These are phyloP conservation scores for Mormyrops boulengeri DNA, from an alignment of 2,797 vertebrate genomes.

Conservation along the genomic window DNA sequence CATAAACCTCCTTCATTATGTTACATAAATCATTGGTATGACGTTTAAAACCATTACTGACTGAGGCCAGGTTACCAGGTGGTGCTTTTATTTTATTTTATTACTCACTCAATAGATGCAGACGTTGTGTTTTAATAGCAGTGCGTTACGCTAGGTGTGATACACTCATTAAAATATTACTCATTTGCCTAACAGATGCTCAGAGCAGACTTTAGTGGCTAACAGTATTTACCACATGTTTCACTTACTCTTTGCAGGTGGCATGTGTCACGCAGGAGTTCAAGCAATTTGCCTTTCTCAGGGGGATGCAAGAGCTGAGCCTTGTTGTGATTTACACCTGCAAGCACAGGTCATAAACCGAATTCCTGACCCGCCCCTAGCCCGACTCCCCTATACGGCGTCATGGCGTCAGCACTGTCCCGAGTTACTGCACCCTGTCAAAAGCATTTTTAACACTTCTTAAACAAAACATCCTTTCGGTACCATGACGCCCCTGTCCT, in stretches of 20 bases:
- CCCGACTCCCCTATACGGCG: background rate
- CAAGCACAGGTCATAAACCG: slow-evolving; percentile 26
- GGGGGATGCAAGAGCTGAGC: background rate
- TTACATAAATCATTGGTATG: background rate
- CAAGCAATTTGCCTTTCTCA: background rate
- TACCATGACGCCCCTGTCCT: slow-evolving; percentile 38
- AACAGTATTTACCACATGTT: background rate
- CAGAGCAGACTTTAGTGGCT: background rate
- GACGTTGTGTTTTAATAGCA: background rate
- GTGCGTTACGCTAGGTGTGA: background rate
- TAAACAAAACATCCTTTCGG: slow-evolving; percentile 8
- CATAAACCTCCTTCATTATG: background rate
- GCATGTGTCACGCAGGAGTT: background rate
- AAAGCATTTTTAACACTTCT: background rate
- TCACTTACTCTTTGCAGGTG: background rate
- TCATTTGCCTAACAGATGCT: background rate
- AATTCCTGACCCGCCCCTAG: slow-evolving; percentile 10
- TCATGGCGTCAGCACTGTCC: background rate
- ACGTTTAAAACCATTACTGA: background rate
- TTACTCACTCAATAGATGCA: background rate
- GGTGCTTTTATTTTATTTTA: background rate
- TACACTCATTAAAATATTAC: background rate
- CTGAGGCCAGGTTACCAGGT: background rate
- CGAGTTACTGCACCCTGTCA: background rate
- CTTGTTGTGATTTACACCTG: slow-evolving; percentile 2